Evolutionary conservation across 2,797 vertebrate genomes (phyloP), one percentile per base, ranked within the genome.

Genomic region (Staurois parvus): DNA sequence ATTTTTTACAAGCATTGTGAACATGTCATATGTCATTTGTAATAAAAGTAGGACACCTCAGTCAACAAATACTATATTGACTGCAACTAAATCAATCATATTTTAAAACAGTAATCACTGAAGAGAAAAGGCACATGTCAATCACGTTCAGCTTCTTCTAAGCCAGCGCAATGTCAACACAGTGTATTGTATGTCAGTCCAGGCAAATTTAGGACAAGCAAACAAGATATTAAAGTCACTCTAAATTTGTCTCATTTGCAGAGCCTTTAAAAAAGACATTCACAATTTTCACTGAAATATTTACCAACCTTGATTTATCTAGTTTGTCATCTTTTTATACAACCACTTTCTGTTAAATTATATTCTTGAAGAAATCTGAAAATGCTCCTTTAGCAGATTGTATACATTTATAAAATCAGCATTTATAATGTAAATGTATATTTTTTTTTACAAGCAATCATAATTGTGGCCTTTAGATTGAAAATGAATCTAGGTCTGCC

Each of bases 111-210:
- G 68, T 29, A 81, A 72, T 72, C 69, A 81, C 52, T 62, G 26
- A 24, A 52, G n/a, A 81, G 48, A 37, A 72, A 80, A 72, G 68
- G 70, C 78, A 80, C 15, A 24, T 72, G 79, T 72, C 79, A 81
- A 81, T 81, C 79, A 72, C n/a, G 52, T n/a, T 26, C 17, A 9
- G 67, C 29, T 34, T 70, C 48, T 19, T 48, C 24, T 64, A 59
- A 72, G n/a, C 72, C 79, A 72, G 59, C 34, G 26, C n/a, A 72
- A 29, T 66, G 28, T 66, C 64, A 26, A 19, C 64, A 66, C 11
- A 24, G 2, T 26, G 24, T 64, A 64, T 9, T 66, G n/a, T 66
- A 13, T 66, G 64, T 66, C 26, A 29, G 28, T 28, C n/a, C 28
- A 28, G 12, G 13, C 64, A 66, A 26, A 66, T 28, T 28, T 1